Percentiles rank a stretch among this genome's conserved stretches.
Evolutionary conservation across 2,113 vertebrate genomes (phyloP).

Genomic region (Noturus placidus): DNA sequence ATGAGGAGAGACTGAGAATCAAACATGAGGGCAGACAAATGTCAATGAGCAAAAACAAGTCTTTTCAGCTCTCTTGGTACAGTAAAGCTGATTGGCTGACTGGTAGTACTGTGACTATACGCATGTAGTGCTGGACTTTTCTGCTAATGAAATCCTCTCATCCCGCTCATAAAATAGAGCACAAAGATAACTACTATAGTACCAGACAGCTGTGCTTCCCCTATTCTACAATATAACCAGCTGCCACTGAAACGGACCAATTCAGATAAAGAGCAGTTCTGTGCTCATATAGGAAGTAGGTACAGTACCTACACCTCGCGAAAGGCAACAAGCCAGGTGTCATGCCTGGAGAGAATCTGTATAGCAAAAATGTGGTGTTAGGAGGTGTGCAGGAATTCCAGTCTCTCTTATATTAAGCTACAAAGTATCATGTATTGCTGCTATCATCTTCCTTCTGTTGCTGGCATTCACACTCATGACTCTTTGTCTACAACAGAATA

Average conservation of each 20-base stretch:
- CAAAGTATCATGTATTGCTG: neutral
- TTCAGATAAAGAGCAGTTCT: neutral
- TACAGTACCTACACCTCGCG: neutral
- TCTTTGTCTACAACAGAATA: neutral
- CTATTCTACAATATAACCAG: neutral
- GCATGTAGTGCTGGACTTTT: neutral
- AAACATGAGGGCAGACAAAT: neutral
- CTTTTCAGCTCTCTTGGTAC: neutral
- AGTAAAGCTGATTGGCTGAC: neutral
- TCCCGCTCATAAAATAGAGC: neutral
- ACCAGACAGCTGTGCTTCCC: neutral
- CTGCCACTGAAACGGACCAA: neutral
- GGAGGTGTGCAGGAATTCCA: neutral
- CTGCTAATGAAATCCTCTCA: neutral
- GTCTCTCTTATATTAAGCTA: neutral
- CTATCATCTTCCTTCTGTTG: neutral
- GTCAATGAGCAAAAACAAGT: neutral
- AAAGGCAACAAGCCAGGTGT: neutral
- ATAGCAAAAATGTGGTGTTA: neutral
- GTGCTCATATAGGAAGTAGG: neutral
- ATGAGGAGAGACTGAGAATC: neutral
- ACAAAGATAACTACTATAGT: neutral
- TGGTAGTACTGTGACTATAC: neutral
- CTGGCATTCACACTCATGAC: neutral
- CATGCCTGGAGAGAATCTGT: neutral